A percentile compares a stretch with the other conserved stretches of the same genome.
These are phyloP conservation scores for Phyllotreta cruciferae DNA, from an alignment of 2,888 invertebrate genomes.

Conservation along the genomic window DNA sequence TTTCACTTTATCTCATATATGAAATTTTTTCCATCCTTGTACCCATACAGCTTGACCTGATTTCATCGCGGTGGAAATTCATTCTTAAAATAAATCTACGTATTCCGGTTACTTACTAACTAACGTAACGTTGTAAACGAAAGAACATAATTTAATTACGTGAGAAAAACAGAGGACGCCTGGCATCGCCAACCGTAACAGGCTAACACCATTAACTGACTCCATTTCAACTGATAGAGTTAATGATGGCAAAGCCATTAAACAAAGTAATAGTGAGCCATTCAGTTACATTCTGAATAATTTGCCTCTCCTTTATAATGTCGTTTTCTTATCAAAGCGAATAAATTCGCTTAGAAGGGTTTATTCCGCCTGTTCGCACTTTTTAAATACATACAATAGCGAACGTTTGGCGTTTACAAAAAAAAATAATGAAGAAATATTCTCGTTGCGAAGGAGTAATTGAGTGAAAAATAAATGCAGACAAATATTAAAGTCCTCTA, in stretches of 20 bases:
- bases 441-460: background rate
- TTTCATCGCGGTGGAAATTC: background rate
- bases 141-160: conserved; percentile 9
- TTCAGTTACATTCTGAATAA: conserved; percentile 11
- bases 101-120: conserved; percentile 9
- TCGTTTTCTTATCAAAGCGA: conserved; percentile 17
- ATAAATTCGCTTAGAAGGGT: conserved; percentile 1
- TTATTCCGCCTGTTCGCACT: background rate
- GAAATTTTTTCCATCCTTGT: no score
- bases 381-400: conserved; percentile 1
- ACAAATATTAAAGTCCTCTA: no score
- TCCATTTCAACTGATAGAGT: conserved; percentile 14
- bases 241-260: conserved; percentile 18
- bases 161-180: conserved; percentile 4
- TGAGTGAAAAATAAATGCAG: background rate
- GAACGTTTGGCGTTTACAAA: background rate
- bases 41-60: no score
- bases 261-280: conserved; percentile 10
- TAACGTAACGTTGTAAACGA: background rate
- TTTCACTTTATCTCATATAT: no score
- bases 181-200: conserved; percentile 1
- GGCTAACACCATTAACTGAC: conserved; percentile 8
- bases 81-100: conserved; percentile 1
- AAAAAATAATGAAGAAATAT: conserved; percentile 3
- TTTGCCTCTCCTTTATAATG: conserved; percentile 8